A percentile compares a stretch with the other conserved stretches of the same genome.
Conservation (phyloP, 2,888 invertebrate genomes). For the Cosmia trapezina region DNA sequence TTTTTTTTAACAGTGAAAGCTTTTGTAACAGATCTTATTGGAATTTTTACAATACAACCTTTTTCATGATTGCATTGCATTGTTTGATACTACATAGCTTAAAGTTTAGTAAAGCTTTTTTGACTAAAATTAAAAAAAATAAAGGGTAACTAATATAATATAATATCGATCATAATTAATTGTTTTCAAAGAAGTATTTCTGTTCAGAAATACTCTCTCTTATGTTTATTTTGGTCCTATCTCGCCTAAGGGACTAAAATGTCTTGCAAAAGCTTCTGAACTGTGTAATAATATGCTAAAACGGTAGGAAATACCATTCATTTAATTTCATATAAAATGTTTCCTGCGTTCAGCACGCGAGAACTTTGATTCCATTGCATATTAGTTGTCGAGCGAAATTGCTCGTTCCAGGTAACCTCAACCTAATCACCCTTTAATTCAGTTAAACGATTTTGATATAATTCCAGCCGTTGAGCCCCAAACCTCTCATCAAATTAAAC, state of each 20-base stretch:
- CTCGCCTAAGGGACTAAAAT: slow-evolving; percentile 6
- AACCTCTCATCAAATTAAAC: slow-evolving; percentile 88
- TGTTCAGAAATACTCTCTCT: neutral
- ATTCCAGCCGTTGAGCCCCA: slow-evolving; percentile 77
- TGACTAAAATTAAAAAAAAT: neutral
- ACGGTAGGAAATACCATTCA: slow-evolving; percentile 52
- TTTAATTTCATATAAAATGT: slow-evolving; percentile 48
- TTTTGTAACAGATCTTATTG: neutral
- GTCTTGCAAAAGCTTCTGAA: slow-evolving; percentile 16
- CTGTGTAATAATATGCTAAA: slow-evolving; percentile 24
- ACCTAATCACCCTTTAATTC: slow-evolving; percentile 80
- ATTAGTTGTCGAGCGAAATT: slow-evolving; percentile 68
- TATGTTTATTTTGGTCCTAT: neutral
- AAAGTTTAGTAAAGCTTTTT: neutral
- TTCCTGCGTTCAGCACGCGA: slow-evolving; percentile 58
- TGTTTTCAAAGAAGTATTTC: neutral
- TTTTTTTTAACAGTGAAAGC: neutral
- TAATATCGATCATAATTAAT: neutral
- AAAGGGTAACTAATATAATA: too few species aligned
- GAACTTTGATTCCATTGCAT: slow-evolving; percentile 35
- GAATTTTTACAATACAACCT: neutral
- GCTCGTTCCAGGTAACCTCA: slow-evolving; percentile 76
- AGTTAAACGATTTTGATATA: slow-evolving; percentile 86
- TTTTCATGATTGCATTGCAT: neutral
- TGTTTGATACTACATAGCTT: neutral